Evolutionary conservation across 2,113 vertebrate genomes (phyloP), one percentile per base, ranked within the genome.

Genomic region (Micromys minutus): DNA sequence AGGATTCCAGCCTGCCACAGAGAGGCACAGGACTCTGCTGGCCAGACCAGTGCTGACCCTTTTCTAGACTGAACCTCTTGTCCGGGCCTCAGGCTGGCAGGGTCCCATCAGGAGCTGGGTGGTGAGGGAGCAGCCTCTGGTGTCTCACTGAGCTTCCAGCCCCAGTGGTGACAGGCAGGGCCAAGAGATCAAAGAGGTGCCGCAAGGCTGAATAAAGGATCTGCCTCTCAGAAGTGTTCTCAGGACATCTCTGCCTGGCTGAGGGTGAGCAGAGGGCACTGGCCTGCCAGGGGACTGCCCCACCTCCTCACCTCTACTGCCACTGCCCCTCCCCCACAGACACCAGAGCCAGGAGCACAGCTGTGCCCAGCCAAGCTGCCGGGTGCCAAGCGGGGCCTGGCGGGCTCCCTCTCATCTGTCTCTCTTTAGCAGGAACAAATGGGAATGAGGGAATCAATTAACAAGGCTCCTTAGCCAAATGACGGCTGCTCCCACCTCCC

Each of bases 401-500:
- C 99, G 99, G 99, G 99, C 98, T 98, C 99, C 98, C 98, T 98
- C 98, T 98, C 98, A 98, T 99, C 98, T 98, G 98, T 98, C 98
- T 98, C 98, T 98, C 99, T 99, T 99, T 99, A 98, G 98, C 98
- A 98, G 98, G 98, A 99, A 99, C 99, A 99, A 99, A 99, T 99
- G 99, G 99, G 99, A 99, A 99, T 99, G 98, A 99, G 98, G 96
- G 98, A 99, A 99, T 99, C 99, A 99, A 99, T 99, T 99, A 99
- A 99, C 98, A 98, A 98, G 98, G 98, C 98, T 98, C 98, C 98
- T 98, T 99, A 99, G 99, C 99, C 98, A 98, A 98, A 98, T 98
- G 99, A 99, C 99, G 99, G 98, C 97, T 21, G 36, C 97, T 97
- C 97, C 97, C 92, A 84, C 97, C 97, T 98, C 96, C 97, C 94